Evolutionary conservation across 2,113 vertebrate species (phyloP).

Genomic region (Xerus inauris): DNA sequence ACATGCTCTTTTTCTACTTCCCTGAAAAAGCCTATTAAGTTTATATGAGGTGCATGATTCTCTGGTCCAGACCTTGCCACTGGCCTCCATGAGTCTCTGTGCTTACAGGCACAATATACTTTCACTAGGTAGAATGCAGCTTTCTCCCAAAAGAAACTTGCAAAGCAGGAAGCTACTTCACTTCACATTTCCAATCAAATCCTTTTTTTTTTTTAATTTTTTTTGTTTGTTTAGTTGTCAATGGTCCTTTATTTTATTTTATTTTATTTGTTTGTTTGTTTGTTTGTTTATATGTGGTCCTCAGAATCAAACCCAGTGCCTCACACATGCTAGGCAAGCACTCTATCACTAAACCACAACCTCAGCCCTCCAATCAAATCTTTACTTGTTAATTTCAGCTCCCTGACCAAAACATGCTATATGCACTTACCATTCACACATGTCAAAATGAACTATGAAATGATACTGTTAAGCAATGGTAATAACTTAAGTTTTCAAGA

Average conservation of each 20-base stretch:
- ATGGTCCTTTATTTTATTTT: too few relatives aligned
- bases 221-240: too few relatives aligned
- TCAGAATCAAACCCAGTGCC: too few relatives aligned
- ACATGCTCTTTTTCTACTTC: not conserved
- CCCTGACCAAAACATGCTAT: not conserved
- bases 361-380: slow-evolving; percentile 30
- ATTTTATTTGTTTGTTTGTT: too few relatives aligned
- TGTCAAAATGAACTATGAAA: not conserved
- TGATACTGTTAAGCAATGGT: not conserved
- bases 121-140: not conserved
- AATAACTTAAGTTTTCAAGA: not conserved
- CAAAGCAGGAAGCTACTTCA: not conserved
- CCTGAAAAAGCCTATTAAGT: not conserved
- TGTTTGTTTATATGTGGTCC: too few relatives aligned
- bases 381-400: slow-evolving; percentile 6
- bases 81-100: not conserved
- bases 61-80: not conserved
- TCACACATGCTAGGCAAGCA: too few relatives aligned
- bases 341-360: too few relatives aligned
- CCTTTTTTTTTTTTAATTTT: too few relatives aligned
- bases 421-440: not conserved
- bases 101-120: not conserved
- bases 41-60: not conserved
- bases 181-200: slow-evolving; percentile 16
- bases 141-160: not conserved